Base-by-base conservation (phyloP, 2,113 vertebrate species). In the Apeltes quadracus region DNA sequence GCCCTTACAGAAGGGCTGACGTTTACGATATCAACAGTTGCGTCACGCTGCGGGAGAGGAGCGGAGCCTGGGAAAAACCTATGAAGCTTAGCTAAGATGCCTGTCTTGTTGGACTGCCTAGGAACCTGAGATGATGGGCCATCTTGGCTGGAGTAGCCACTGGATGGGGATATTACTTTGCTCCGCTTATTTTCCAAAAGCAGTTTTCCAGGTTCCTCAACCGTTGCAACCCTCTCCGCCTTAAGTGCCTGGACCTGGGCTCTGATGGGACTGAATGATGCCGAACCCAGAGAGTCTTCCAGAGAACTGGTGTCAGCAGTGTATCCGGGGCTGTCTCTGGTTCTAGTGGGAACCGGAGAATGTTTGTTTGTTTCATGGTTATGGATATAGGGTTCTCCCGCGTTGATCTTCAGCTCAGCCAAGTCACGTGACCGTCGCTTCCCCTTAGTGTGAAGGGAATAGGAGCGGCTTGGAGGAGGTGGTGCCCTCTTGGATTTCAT, bases 91-190 rank as follows among this genome's bases (percentile, higher is more conserved):
- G 84, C 91, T 4, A 94, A 92, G 61, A 95, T 90, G 32, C 86
- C 85, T 61, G 70, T 91, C 72, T 92, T 92, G 7, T 86, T 82
- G 16, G 93, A 58, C 1, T 83, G 90, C 85, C 93, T 95, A 58
- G 89, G 20, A 65, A 86, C 85, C 57, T 93, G 87, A 0, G 94
- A 93, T 16, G 95, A 95, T 0, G 90, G 95, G 67, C 92, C 94
- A 1, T 94, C 95, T 85, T 96, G 95, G 84, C 95, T 97, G 0
- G 95, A 95, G 84, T 96, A 97, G 39, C 95, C 95, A 29, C 95
- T 97, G 77, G 95, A 96, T 0, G 96, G 96, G 13, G 96, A 97
- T 79, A 95, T 87, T 2, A 94, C 91, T 87, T 91, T 94, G 63
- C 86, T 88, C 15, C 59, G 64, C 62, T 72, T 79, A 23, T 87